Evolutionary conservation across 2,797 vertebrate species (phyloP).

Genomic region (Lagorchestes hirsutus): DNA sequence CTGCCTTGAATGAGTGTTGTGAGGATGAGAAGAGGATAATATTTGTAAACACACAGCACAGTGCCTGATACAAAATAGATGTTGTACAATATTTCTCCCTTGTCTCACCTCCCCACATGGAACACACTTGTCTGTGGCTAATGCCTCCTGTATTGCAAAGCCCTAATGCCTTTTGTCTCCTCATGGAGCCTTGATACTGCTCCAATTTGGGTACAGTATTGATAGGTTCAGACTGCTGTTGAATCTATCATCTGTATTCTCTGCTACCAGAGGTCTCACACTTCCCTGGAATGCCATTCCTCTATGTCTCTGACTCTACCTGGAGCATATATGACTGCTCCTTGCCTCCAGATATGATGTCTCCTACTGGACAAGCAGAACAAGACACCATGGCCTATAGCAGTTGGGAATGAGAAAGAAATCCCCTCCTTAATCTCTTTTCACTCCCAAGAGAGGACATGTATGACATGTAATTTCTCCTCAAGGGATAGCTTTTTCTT

Average conservation of each 20-base stretch:
- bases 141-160: background rate
- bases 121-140: background rate
- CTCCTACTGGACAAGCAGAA: background rate
- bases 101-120: background rate
- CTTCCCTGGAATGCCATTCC: background rate
- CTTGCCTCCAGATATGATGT: background rate
- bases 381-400: background rate
- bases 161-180: background rate
- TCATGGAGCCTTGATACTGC: background rate
- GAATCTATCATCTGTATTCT: background rate
- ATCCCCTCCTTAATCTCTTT: background rate
- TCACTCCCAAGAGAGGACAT: background rate
- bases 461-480: background rate
- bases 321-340: background rate
- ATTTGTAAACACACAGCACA: background rate
- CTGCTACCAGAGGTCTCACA: background rate
- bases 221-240: background rate
- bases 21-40: background rate
- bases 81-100: background rate
- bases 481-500: background rate
- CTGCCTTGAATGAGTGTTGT: conserved; percentile 6
- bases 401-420: background rate
- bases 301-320: background rate
- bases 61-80: background rate
- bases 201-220: background rate